Conservation (phyloP, 37 sponge, comb jelly and placozoan genomes). For the Oscarella lobularis region DNA sequence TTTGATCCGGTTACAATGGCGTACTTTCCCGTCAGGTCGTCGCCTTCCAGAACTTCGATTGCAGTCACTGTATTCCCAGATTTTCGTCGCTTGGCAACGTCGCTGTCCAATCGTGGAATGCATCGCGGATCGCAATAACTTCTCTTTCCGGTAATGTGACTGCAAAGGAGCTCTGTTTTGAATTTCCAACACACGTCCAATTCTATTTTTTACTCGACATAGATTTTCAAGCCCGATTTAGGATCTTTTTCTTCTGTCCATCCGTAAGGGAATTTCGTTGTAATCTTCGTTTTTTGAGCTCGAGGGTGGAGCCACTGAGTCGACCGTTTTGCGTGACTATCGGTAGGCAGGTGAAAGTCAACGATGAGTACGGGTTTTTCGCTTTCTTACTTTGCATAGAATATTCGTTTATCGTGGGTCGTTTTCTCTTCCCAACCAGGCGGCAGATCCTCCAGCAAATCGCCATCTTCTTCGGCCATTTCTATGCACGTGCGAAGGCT, state of each 20-base stretch:
- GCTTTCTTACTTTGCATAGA: not conserved
- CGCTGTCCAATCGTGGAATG: not conserved
- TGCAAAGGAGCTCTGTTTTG: not conserved
- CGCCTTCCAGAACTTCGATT: not conserved
- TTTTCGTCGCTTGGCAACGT: not conserved
- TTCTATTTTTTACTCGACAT: not conserved
- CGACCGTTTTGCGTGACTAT: not conserved
- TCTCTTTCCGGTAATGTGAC: not conserved
- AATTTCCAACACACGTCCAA: not conserved
- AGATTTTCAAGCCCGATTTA: not conserved
- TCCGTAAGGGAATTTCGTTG: not conserved
- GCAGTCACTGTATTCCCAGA: not conserved
- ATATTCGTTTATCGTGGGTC: not conserved
- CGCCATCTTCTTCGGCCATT: not conserved
- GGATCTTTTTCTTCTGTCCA: not conserved
- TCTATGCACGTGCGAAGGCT: not conserved
- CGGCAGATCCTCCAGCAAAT: not conserved
- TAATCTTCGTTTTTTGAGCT: not conserved
- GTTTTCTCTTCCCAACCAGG: not conserved
- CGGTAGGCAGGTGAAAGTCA: not conserved
- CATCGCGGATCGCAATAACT: not conserved
- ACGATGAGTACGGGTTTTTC: too few species aligned
- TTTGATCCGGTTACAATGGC: constrained; percentile 70
- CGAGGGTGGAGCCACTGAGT: not conserved
- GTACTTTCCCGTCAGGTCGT: constrained; percentile 26